These are phyloP conservation scores for Eupithecia tripunctaria DNA, from an alignment of 2,888 invertebrate genomes.

Conservation along the genomic window DNA sequence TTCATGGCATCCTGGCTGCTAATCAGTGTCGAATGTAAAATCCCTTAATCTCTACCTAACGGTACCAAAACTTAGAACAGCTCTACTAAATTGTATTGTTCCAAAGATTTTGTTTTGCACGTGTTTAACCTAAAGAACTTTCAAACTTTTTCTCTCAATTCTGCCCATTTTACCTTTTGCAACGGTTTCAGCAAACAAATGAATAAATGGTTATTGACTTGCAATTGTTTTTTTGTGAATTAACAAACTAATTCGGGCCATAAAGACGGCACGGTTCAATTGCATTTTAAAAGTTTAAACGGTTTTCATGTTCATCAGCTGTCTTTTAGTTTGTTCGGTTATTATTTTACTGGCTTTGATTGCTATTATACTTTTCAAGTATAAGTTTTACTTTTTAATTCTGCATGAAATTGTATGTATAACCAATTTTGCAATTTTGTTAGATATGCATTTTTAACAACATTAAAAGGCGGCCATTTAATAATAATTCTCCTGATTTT, in stretches of 20 bases:
- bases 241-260: constrained; percentile 26
- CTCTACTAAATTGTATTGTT: constrained; percentile 41
- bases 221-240: constrained; percentile 19
- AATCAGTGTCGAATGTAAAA: neutral
- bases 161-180: constrained; percentile 28
- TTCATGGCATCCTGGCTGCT: neutral
- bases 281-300: constrained; percentile 23
- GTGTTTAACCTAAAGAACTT: constrained; percentile 2
- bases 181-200: constrained; percentile 33
- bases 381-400: constrained; percentile 1
- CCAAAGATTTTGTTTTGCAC: constrained; percentile 17
- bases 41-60: constrained; percentile 46
- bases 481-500: neutral
- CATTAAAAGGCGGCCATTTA: neutral
- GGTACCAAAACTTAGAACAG: constrained; percentile 47
- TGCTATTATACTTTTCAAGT: constrained; percentile 5
- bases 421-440: neutral
- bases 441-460: neutral
- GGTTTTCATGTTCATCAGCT: constrained; percentile 22
- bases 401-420: neutral
- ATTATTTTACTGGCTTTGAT: constrained; percentile 31
- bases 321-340: constrained; percentile 23
- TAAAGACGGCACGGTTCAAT: constrained; percentile 37
- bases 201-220: constrained; percentile 29
- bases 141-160: neutral